These are phyloP conservation scores for Gymnarchus niloticus DNA, from an alignment of 2,113 vertebrate genomes.

Conservation along the genomic window DNA sequence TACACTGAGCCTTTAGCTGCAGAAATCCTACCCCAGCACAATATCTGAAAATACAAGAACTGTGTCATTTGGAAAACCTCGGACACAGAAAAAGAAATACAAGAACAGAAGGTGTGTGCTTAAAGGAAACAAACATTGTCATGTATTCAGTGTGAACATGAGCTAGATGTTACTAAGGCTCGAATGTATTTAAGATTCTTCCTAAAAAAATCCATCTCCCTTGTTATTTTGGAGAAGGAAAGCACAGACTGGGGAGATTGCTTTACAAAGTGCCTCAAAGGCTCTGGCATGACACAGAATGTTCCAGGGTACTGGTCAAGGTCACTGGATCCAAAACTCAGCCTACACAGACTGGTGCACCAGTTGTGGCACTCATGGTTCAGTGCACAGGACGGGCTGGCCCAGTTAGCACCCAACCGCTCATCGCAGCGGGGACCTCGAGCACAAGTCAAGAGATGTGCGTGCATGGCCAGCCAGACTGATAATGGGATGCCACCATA, in stretches of 20 bases:
- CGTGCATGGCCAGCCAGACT: slow-evolving; percentile 5
- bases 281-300: background rate
- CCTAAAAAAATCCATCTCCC: background rate
- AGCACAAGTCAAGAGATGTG: background rate
- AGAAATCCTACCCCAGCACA: background rate
- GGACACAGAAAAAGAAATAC: background rate
- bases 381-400: slow-evolving; percentile 1
- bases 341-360: slow-evolving; percentile 6
- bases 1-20: background rate
- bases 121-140: background rate
- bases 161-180: background rate
- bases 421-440: background rate
- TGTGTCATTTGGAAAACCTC: background rate
- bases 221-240: background rate
- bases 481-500: background rate
- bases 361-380: background rate
- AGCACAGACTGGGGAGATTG: background rate
- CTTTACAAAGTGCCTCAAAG: background rate
- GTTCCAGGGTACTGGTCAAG: slow-evolving; percentile 7
- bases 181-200: background rate
- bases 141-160: background rate
- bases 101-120: background rate
- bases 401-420: slow-evolving; percentile 6
- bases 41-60: background rate
- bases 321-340: slow-evolving; percentile 1